Evolutionary conservation across 1,140 invertebrate genomes (phyloP).

Genomic region (Drosophila guanche): DNA sequence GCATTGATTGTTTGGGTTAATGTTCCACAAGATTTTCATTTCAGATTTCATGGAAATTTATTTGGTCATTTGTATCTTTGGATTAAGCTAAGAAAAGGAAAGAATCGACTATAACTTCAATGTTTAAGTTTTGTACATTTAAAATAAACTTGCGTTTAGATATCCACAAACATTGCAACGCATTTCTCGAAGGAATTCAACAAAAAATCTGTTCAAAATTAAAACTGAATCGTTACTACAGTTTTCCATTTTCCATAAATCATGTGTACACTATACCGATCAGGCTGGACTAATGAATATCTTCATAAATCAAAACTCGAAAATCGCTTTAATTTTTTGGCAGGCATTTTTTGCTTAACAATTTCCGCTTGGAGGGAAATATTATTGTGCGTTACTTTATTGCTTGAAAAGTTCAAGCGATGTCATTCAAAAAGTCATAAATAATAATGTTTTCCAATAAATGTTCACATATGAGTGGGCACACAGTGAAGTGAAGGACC

Average conservation of each 20-base stretch:
- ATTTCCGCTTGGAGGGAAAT: constrained; percentile 52
- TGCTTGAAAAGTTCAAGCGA: constrained; percentile 80
- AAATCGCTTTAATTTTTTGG: constrained; percentile 22
- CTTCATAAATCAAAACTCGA: constrained; percentile 68
- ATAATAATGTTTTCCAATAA: constrained; percentile 83
- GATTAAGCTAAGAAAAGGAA: neutral
- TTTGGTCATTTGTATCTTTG: constrained; percentile 32
- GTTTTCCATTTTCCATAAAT: constrained; percentile 14
- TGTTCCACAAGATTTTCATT: constrained; percentile 65
- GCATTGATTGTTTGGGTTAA: constrained; percentile 38
- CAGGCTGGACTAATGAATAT: constrained; percentile 59
- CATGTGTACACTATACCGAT: constrained; percentile 21
- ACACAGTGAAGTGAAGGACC: constrained; percentile 46
- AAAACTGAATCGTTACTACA: neutral
- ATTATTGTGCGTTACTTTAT: constrained; percentile 74
- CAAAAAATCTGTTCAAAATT: no score
- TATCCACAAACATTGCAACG: no score
- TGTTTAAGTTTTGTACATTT: neutral
- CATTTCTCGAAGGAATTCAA: no score
- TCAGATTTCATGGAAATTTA: constrained; percentile 57
- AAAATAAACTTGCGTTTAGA: neutral
- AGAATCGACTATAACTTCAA: neutral
- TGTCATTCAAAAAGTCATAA: constrained; percentile 83
- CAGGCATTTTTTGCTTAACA: constrained; percentile 17
- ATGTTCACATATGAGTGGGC: constrained; percentile 82